Evolutionary conservation across 2,888 invertebrate genomes (phyloP).

Genomic region (Drosophila fungiperda): DNA sequence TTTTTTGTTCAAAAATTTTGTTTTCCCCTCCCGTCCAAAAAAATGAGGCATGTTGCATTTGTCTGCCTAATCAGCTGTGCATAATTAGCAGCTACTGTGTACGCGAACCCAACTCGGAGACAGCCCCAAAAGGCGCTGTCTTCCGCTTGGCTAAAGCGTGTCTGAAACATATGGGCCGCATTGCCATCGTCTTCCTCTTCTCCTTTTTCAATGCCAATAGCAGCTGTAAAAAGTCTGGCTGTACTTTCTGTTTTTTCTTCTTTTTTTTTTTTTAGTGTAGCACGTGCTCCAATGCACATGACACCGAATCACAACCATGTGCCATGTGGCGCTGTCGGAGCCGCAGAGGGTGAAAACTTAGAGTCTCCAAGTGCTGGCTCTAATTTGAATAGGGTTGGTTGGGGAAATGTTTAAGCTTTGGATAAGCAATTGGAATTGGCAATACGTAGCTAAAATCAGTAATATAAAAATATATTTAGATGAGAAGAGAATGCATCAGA

Average conservation of each 20-base stretch:
- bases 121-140: constrained; percentile 47
- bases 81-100: constrained; percentile 78
- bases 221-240: constrained; percentile 73
- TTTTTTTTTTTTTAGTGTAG: constrained; percentile 47
- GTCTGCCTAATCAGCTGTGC: constrained; percentile 75
- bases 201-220: constrained; percentile 18
- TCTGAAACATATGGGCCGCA: constrained; percentile 70
- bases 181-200: constrained; percentile 7
- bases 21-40: not conserved
- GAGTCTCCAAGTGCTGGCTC: constrained; percentile 55
- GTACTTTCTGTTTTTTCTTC: constrained; percentile 43
- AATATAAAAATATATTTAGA: not conserved
- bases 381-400: not conserved
- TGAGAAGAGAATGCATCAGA: too few relatives aligned
- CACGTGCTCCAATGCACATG: constrained; percentile 80
- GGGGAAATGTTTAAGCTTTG: not conserved
- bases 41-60: constrained; percentile 72
- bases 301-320: constrained; percentile 67
- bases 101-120: constrained; percentile 45
- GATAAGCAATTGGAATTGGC: not conserved
- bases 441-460: not conserved
- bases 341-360: not conserved
- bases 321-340: constrained; percentile 16
- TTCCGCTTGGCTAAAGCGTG: constrained; percentile 83
- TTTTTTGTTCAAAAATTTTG: constrained; percentile 55